Conservation (phyloP, 2,888 invertebrate species). For the Amblyteles armatorius region DNA sequence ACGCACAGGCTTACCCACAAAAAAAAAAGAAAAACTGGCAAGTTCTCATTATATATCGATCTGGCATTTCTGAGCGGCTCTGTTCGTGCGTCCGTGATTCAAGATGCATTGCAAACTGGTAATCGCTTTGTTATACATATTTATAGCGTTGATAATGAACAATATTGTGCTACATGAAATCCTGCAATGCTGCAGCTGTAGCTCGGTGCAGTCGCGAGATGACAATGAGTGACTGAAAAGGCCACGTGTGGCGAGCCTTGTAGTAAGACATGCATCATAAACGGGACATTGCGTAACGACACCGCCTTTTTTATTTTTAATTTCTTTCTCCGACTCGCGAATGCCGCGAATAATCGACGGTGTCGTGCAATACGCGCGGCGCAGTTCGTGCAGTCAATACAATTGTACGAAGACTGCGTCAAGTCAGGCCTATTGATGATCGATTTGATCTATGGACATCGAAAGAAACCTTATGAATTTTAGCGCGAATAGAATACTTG, state of each 20-base stretch:
- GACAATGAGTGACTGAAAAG: conserved; percentile 68
- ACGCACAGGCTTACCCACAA: neutral
- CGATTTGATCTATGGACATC: conserved; percentile 20
- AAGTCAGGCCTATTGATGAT: conserved; percentile 21
- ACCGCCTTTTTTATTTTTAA: conserved; percentile 37
- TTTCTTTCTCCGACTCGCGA: neutral
- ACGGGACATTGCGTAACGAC: conserved; percentile 66
- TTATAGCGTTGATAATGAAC: conserved; percentile 25
- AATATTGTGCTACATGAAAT: conserved; percentile 11
- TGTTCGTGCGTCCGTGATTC: conserved; percentile 20
- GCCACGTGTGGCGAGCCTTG: conserved; percentile 50
- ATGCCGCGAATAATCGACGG: conserved; percentile 46
- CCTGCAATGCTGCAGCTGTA: conserved; percentile 17
- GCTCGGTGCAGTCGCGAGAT: conserved; percentile 21
- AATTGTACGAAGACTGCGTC: neutral
- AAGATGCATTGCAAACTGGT: conserved; percentile 13
- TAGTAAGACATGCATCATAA: conserved; percentile 42
- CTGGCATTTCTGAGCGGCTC: conserved; percentile 41
- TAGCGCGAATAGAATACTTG: conserved; percentile 23
- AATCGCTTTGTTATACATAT: conserved; percentile 37
- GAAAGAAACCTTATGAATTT: conserved; percentile 48
- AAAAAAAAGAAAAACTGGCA: conserved; percentile 20
- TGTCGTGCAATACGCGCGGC: neutral
- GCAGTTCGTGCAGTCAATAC: neutral
- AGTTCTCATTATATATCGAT: conserved; percentile 22